Evolutionary conservation across 2,113 vertebrate species (phyloP), one percentile per base, ranked within the genome.

Genomic region (Saguinus imperator): DNA sequence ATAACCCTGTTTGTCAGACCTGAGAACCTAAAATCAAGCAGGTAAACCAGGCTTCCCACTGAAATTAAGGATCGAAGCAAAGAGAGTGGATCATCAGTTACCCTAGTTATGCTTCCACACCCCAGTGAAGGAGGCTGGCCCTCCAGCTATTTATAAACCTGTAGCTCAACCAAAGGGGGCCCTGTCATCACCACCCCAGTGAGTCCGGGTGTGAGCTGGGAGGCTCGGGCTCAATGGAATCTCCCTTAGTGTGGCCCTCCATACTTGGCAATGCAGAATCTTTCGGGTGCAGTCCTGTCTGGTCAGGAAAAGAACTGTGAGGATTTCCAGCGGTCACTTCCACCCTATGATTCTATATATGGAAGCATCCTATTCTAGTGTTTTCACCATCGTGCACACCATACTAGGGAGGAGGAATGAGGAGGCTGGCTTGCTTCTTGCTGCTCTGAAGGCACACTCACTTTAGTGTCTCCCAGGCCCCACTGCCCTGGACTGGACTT

Each of bases 291-390:
- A 94, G 91, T 75, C 72, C 90, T 35, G 40, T 75, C 76, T 88
- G 87, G 64, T 96, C 58, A 88, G 90, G 95, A 94, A 88, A 94
- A 88, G 81, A 77, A 50, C 80, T 86, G 92, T 4, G 61, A 96
- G 87, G 84, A 95, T 94, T 92, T 92, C 89, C 80, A 92, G 68
- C 37, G 5, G 82, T 92, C 96, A 95, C 55, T 94, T 97, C 95
- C 92, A 97, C 90, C 87, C 90, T 89, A 7, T 13, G 89, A 97
- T 91, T 89, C 98, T 98, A 98, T 98, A 99, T 98, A 98, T 98
- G 98, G 98, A 98, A 98, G 98, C 85, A 57, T 97, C 98, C 98
- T 98, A 98, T 97, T 97, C 97, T 95, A 91, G 91, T 81, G 92
- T 68, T 95, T 85, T 90, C 95, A 75, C 96, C 82, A 43, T 4